phyloP scores from a whole-genome alignment of 2,888 invertebrate species.

The Apamea sordens region DNA sequence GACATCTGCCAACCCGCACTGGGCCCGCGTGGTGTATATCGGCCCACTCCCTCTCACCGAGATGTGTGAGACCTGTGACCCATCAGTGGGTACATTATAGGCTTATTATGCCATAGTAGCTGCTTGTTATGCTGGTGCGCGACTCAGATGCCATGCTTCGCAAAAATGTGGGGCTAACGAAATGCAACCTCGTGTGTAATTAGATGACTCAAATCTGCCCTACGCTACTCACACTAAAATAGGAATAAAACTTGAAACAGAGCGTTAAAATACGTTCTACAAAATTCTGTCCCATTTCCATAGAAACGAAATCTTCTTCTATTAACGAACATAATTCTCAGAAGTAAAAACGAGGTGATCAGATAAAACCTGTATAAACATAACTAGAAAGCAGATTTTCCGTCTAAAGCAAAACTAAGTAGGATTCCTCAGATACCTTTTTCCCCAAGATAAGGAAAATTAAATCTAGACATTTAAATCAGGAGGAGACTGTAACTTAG shows the following conservation, averaged over 20 bases:
- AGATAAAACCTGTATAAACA: slow-evolving; percentile 32
- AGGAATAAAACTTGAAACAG: background rate
- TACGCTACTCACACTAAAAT: background rate
- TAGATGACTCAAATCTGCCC: background rate
- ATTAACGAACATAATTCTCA: slow-evolving; percentile 18
- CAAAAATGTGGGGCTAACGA: too few relatives aligned
- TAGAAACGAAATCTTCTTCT: background rate
- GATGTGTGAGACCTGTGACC: too few relatives aligned
- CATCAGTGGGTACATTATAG: too few relatives aligned
- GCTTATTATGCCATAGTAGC: too few relatives aligned
- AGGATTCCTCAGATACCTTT: slow-evolving; percentile 25
- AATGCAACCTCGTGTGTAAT: background rate
- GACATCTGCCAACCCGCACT: too few relatives aligned
- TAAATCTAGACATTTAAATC: slow-evolving; percentile 50
- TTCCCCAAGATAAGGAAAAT: slow-evolving; percentile 40
- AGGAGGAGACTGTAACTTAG: slow-evolving; percentile 43
- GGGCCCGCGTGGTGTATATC: too few relatives aligned
- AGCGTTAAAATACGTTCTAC: background rate
- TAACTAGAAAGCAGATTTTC: slow-evolving; percentile 16
- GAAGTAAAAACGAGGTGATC: slow-evolving; percentile 12
- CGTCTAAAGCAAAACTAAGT: slow-evolving; percentile 23
- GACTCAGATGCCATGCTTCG: too few relatives aligned
- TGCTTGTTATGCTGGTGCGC: too few relatives aligned
- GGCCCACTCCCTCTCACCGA: too few relatives aligned
- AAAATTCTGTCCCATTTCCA: background rate